Conservation (phyloP, 1,140 invertebrate genomes). For the Zaprionus gabonicus region DNA sequence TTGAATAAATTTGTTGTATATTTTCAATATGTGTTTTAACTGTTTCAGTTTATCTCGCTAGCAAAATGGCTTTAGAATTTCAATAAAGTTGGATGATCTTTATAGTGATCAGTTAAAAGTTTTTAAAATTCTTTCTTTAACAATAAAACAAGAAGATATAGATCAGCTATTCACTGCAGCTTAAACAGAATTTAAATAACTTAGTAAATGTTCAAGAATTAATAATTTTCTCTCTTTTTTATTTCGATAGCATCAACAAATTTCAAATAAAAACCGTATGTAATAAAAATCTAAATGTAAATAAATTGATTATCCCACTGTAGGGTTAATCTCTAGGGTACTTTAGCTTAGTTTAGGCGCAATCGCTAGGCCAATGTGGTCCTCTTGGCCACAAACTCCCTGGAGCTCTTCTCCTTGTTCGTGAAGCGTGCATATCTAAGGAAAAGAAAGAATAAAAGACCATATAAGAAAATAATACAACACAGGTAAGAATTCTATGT, state of each 20-base stretch:
- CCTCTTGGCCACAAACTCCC: conserved; percentile 78
- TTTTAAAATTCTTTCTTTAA: not conserved
- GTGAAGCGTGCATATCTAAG: conserved; percentile 76
- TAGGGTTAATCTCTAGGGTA: not conserved
- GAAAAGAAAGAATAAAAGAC: not conserved
- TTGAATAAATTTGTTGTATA: too few species aligned
- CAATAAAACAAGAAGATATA: not conserved
- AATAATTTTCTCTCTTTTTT: not conserved
- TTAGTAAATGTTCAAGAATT: not conserved
- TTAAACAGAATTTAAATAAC: not conserved
- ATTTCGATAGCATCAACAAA: conserved; percentile 13
- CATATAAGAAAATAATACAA: not conserved
- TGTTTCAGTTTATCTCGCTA: too few species aligned
- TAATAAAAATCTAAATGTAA: conserved; percentile 6
- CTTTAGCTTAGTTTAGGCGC: conserved; percentile 55
- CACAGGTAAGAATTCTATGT: not conserved
- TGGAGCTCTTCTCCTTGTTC: conserved; percentile 78
- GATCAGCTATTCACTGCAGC: not conserved
- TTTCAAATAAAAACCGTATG: conserved; percentile 9
- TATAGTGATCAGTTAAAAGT: conserved; percentile 5
- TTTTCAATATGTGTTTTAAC: too few species aligned
- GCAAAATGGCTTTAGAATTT: too few species aligned
- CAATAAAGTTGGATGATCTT: not conserved
- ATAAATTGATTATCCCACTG: not conserved
- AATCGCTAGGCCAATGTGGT: conserved; percentile 75